Conservation (phyloP, 2,797 vertebrate species). For the Tangara arthus region DNA sequence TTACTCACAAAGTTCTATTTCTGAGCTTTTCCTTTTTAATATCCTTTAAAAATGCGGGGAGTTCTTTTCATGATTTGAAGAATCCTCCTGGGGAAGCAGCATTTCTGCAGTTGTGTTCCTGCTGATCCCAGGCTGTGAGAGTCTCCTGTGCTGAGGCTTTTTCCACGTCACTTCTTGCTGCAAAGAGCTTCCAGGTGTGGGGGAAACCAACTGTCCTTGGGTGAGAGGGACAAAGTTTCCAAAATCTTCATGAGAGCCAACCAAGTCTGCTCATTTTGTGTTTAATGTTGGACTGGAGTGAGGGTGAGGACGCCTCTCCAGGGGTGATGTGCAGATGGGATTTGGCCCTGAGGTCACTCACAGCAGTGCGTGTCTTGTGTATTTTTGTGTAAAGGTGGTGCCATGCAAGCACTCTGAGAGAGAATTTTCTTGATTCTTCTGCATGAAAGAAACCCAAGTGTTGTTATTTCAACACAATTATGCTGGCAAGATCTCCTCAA, state of each 20-base stretch:
- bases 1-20: not conserved
- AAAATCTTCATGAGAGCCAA: not conserved
- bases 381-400: not conserved
- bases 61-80: not conserved
- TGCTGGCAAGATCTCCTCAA: not conserved
- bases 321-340: not conserved
- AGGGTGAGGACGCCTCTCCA: not conserved
- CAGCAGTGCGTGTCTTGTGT: not conserved
- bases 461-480: not conserved
- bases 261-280: not conserved
- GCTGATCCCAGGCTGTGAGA: fast-evolving
- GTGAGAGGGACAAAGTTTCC: not conserved
- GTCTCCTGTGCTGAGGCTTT: not conserved
- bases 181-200: not conserved
- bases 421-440: not conserved
- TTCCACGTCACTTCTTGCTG: not conserved
- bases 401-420: not conserved
- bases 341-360: not conserved
- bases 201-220: not conserved
- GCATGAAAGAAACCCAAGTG: not conserved
- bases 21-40: not conserved
- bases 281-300: fast-evolving
- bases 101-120: not conserved
- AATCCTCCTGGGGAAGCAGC: not conserved
- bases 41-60: not conserved